These are phyloP conservation scores for Conus canariensis DNA, from an alignment of 2,888 invertebrate species.

Conservation along the genomic window DNA sequence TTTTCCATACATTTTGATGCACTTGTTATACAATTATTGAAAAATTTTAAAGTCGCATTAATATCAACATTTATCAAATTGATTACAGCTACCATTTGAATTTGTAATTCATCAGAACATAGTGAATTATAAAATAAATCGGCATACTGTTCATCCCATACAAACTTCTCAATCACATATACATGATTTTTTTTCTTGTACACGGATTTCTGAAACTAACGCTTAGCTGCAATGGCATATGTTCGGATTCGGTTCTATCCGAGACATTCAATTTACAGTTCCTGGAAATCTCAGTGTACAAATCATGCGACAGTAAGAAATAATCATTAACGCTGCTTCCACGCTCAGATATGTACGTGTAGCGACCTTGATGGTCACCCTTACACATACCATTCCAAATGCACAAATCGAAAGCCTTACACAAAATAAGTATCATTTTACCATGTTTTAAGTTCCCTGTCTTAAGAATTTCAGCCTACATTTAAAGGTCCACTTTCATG, in stretches of 20 bases:
- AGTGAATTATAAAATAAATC: too few relatives aligned
- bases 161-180: not conserved
- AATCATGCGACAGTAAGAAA: not conserved
- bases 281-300: too few relatives aligned
- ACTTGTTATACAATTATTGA: too few relatives aligned
- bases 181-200: not conserved
- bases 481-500: not conserved
- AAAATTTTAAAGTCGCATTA: too few relatives aligned
- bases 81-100: too few relatives aligned
- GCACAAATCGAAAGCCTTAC: not conserved
- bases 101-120: too few relatives aligned
- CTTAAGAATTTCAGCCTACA: not conserved
- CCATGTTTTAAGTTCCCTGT: not conserved
- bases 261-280: not conserved
- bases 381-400: slow-evolving; percentile 1
- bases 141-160: too few relatives aligned
- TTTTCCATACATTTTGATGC: too few relatives aligned
- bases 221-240: not conserved
- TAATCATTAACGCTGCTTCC: slow-evolving; percentile 6
- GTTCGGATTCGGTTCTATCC: not conserved
- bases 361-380: not conserved
- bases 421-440: not conserved
- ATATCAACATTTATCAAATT: too few relatives aligned
- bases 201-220: too few relatives aligned
- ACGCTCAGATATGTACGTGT: not conserved